These are phyloP conservation scores for Psittacus erithacus DNA, from an alignment of 2,113 vertebrate genomes.

Conservation along the genomic window DNA sequence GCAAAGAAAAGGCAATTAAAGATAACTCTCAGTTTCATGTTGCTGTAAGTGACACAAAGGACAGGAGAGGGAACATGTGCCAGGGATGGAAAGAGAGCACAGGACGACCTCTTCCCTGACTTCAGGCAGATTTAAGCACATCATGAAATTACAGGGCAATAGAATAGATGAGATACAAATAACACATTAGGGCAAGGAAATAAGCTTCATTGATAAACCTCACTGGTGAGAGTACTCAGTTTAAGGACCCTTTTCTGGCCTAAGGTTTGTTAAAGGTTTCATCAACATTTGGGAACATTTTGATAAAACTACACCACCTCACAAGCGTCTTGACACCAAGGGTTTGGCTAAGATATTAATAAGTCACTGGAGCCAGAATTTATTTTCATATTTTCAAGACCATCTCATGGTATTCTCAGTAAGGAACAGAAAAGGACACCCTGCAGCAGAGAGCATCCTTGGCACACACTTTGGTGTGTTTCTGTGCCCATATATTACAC, in stretches of 20 bases:
- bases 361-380: background rate
- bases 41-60: background rate
- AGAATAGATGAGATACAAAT: background rate
- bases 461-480: background rate
- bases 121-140: background rate
- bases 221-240: background rate
- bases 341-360: background rate
- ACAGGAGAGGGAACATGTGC: background rate
- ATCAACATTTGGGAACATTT: background rate
- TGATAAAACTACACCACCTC: background rate
- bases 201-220: background rate
- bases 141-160: background rate
- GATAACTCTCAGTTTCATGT: background rate
- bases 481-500: too few relatives aligned
- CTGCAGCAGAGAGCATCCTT: background rate
- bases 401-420: fast-evolving
- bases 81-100: background rate
- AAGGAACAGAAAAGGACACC: background rate
- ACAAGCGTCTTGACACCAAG: background rate
- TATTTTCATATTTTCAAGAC: background rate
- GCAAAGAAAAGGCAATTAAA: background rate
- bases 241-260: background rate
- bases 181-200: background rate
- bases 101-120: background rate
- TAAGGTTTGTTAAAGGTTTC: background rate